Conservation (phyloP, 1,140 invertebrate species). For the Pogonognathellus flavescens region DNA sequence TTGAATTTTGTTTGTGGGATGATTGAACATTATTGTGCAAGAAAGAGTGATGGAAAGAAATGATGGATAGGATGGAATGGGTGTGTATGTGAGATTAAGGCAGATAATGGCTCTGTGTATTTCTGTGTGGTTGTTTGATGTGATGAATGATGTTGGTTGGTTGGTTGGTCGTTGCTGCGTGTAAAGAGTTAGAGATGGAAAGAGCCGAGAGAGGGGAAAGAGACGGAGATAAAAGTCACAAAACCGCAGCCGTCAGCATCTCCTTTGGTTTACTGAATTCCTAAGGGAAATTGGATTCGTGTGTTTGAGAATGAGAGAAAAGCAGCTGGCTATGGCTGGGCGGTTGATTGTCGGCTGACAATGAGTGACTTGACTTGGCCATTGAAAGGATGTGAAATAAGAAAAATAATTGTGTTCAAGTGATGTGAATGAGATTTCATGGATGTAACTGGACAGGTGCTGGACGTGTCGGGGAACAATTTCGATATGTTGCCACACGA, state of each 20-base stretch:
- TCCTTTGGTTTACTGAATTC: not conserved
- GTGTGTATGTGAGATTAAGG: not conserved
- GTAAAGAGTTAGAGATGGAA: too few relatives aligned
- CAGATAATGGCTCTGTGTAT: too few relatives aligned
- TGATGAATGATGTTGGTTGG: not conserved
- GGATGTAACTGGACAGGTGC: constrained; percentile 77
- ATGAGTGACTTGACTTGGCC: not conserved
- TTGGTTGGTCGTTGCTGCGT: too few relatives aligned
- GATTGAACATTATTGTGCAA: too few relatives aligned
- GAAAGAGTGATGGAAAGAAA: not conserved
- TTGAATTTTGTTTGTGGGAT: too few relatives aligned
- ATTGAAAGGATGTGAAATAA: constrained; percentile 2
- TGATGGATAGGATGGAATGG: not conserved
- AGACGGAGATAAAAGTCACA: not conserved
- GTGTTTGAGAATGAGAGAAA: not conserved
- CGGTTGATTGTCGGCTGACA: not conserved
- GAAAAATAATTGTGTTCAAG: not conserved
- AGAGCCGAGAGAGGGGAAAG: not conserved
- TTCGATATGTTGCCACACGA: constrained; percentile 82
- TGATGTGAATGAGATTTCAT: constrained; percentile 18
- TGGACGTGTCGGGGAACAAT: constrained; percentile 87
- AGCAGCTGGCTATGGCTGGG: not conserved
- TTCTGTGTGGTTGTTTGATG: not conserved
- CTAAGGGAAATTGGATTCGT: not conserved
- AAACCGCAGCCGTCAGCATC: not conserved